These are phyloP conservation scores for Orthonyx spaldingii DNA, from an alignment of 2,113 vertebrate species.

Conservation along the genomic window DNA sequence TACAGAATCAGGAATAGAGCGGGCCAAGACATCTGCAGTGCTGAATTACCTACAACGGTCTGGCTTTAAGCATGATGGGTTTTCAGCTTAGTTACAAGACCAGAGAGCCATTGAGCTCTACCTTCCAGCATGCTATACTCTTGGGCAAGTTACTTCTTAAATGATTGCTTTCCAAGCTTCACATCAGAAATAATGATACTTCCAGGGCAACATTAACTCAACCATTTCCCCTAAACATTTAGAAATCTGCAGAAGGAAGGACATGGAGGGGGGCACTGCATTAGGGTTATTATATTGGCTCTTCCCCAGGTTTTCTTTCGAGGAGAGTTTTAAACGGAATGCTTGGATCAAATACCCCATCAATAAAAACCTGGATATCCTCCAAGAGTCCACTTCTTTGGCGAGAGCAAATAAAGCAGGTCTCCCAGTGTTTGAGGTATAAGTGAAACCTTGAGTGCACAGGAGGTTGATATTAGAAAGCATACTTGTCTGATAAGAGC, in stretches of 20 bases:
- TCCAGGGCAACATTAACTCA: not conserved
- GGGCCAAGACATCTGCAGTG: not conserved
- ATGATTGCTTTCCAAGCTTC: not conserved
- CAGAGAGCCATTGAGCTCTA: not conserved
- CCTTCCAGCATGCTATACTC: not conserved
- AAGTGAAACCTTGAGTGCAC: not conserved
- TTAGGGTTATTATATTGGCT: not conserved
- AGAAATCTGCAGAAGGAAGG: not conserved
- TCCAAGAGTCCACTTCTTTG: not conserved
- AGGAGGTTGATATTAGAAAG: not conserved
- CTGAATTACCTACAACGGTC: not conserved
- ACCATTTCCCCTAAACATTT: not conserved
- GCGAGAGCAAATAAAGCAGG: not conserved
- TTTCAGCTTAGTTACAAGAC: not conserved
- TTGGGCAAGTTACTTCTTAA: not conserved
- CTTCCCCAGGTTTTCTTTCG: not conserved
- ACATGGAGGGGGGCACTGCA: not conserved
- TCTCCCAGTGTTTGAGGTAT: not conserved
- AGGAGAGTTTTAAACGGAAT: slow-evolving; percentile 6
- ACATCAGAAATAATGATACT: not conserved
- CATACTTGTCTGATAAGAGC: not conserved
- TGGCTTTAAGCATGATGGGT: not conserved
- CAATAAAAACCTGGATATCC: slow-evolving; percentile 8
- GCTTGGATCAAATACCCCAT: not conserved
- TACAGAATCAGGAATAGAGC: not conserved